These are phyloP conservation scores for Fratercula arctica DNA, from an alignment of 2,797 vertebrate species.

Conservation along the genomic window DNA sequence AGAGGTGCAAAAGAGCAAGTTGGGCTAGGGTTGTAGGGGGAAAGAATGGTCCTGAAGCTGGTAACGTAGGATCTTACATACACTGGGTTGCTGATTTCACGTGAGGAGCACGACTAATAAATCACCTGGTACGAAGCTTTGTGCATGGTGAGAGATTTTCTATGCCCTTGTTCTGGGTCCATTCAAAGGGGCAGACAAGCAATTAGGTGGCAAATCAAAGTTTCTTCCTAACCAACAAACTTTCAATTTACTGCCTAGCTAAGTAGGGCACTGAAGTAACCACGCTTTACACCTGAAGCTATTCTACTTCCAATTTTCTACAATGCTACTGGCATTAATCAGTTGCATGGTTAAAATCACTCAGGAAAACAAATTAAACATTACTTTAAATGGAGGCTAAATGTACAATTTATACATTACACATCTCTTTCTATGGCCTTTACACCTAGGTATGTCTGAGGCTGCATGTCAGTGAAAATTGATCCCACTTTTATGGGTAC, in stretches of 20 bases:
- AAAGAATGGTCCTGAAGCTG: too few relatives aligned
- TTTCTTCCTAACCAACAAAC: not conserved
- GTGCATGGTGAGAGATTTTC: too few relatives aligned
- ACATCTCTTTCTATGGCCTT: not conserved
- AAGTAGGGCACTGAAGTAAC: constrained; percentile 21
- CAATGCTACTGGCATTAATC: constrained; percentile 42
- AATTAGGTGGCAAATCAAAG: not conserved
- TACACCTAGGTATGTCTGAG: not conserved
- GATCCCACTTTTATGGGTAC: not conserved
- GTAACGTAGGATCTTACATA: too few relatives aligned
- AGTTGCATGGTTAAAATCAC: constrained; percentile 15
- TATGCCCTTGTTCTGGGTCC: too few relatives aligned
- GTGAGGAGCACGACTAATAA: too few relatives aligned
- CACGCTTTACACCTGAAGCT: constrained; percentile 19
- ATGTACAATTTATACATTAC: not conserved
- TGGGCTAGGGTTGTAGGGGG: too few relatives aligned
- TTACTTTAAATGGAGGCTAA: constrained; percentile 14
- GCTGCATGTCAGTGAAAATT: constrained; percentile 5
- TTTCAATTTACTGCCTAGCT: constrained; percentile 33
- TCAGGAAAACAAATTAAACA: constrained; percentile 46
- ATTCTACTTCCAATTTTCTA: constrained; percentile 43
- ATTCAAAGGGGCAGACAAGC: too few relatives aligned
- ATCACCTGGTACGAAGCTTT: too few relatives aligned
- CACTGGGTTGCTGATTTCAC: too few relatives aligned
- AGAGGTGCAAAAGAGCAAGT: too few relatives aligned